Conservation (phyloP, 1,140 invertebrate genomes). For the Papilio machaon region DNA sequence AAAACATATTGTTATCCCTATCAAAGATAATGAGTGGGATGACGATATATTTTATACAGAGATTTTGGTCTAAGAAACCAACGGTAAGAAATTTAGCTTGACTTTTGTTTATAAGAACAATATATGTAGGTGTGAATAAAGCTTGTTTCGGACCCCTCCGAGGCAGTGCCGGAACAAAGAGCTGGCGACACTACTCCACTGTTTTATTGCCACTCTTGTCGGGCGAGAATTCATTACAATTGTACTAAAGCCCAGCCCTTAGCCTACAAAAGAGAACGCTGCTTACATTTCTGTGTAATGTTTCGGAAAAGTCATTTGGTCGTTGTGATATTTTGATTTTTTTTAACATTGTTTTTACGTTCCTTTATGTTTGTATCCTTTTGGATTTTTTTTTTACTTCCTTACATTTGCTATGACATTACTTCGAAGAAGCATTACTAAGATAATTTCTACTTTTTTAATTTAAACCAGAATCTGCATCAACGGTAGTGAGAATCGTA, state of each 20-base stretch:
- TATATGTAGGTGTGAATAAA: conserved; percentile 30
- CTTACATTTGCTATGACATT: no score
- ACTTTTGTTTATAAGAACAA: conserved; percentile 22
- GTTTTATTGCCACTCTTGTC: conserved; percentile 38
- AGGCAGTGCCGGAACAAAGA: conserved; percentile 19
- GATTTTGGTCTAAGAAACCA: no score
- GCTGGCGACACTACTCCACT: conserved; percentile 25
- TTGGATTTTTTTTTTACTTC: no score
- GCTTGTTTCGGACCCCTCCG: conserved; percentile 30
- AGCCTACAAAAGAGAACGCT: conserved; percentile 24
- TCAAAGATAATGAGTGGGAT: no score
- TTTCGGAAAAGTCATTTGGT: conserved; percentile 22
- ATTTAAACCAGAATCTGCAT: no score
- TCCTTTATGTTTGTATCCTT: neutral
- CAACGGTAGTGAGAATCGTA: no score
- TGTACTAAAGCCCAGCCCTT: conserved; percentile 31
- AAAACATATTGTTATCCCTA: no score
- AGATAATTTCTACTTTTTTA: no score
- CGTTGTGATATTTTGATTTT: conserved; percentile 23
- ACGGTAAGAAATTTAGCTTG: neutral
- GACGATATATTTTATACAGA: no score
- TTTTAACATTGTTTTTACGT: conserved; percentile 2
- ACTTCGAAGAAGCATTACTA: no score
- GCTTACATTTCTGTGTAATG: conserved; percentile 31
- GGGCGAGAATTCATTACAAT: conserved; percentile 33